Evolutionary conservation across 2,888 invertebrate genomes (phyloP), one percentile per base, ranked within the genome.

Genomic region (Thymelicus acteon): DNA sequence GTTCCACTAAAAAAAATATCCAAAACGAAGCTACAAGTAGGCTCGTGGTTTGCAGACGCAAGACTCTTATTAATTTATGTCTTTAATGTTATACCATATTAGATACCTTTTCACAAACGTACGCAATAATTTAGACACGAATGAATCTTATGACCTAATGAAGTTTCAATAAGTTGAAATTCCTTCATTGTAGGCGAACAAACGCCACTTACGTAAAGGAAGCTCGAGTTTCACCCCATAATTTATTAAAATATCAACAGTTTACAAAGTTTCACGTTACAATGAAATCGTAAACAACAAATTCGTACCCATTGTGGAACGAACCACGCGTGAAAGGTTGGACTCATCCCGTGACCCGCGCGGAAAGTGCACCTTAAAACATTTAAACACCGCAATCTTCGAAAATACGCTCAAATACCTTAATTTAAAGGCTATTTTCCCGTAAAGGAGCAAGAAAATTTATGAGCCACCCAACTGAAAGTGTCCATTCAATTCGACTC

Each of bases 301-400:
- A 78, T 63, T 80, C 82, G 85, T 85, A 84, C 84, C 88, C 89
- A 91, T 81, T 90, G 85, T 86, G 76, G 88, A 85, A 83, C 81
- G 73, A 78, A 80, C 89, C 86, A 84, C 86, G 88, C 92, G 92
- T 93, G 92, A 93, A 93, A 92, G 93, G 93, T 92, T 91, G 90
- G 84, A 83, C 89, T 87, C 92, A 93, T 93, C 93, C 92, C 93
- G 93, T 89, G 93, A 93, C 93, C 93, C 80, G 77, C 76, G 79
- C 87, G 84, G 87, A 90, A 87, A 90, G 88, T 85, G 90, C 87
- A 85, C 84, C 84, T 82, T 78, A 78, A 80, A 82, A 82, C 80
- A 80, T 80, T 80, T 79, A 78, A 74, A 76, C 77, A 74, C 75
- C 74, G 72, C 66, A 24, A 13, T 61, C 8, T 64, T 69, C 57